These are phyloP conservation scores for Pocota personata DNA, from an alignment of 2,888 invertebrate species.

Conservation along the genomic window DNA sequence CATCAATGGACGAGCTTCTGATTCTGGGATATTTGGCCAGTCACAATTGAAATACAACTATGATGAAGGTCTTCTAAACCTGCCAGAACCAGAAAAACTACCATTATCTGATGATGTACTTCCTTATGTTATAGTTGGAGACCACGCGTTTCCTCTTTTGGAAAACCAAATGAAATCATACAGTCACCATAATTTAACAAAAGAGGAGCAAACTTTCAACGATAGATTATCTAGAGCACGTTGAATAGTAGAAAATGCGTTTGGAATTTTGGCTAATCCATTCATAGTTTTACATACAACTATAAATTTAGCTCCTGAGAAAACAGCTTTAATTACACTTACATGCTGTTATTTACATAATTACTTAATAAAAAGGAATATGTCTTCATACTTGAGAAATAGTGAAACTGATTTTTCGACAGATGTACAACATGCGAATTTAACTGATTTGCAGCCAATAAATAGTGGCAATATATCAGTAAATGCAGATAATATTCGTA, in stretches of 20 bases:
- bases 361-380: slow-evolving; percentile 4
- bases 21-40: slow-evolving; percentile 59
- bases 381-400: slow-evolving; percentile 21
- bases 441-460: slow-evolving; percentile 16
- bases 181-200: slow-evolving; percentile 20
- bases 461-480: slow-evolving; percentile 13
- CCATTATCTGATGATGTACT: slow-evolving; percentile 25
- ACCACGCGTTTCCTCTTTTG: slow-evolving; percentile 55
- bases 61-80: slow-evolving; percentile 31
- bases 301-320: slow-evolving; percentile 49
- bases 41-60: slow-evolving; percentile 51
- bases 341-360: slow-evolving; percentile 18
- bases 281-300: slow-evolving; percentile 74
- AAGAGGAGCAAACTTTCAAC: slow-evolving; percentile 30
- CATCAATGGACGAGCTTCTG: slow-evolving; percentile 60
- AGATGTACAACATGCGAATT: slow-evolving; percentile 6
- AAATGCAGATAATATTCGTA: slow-evolving; percentile 11
- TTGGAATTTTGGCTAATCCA: slow-evolving; percentile 73
- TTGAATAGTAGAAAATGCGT: slow-evolving; percentile 50
- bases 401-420: slow-evolving; percentile 20
- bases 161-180: slow-evolving; percentile 59
- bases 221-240: slow-evolving; percentile 8
- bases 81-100: slow-evolving; percentile 40
- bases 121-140: slow-evolving; percentile 56
- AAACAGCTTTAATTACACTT: slow-evolving; percentile 5